Conservation (phyloP, 2,113 vertebrate species). For the Sylvilagus bachmani region DNA sequence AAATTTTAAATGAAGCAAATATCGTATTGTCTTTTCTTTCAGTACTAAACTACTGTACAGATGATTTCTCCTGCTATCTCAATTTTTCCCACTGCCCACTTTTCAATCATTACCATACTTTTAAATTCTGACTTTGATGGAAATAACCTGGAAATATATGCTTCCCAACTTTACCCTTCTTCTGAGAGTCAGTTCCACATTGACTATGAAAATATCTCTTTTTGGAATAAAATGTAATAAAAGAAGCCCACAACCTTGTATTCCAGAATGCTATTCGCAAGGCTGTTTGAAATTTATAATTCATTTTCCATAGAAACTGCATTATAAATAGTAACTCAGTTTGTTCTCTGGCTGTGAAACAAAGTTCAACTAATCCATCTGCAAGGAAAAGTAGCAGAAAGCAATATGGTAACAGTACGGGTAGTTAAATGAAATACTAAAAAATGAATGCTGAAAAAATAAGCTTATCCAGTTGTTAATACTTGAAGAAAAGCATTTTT, state of each 20-base stretch:
- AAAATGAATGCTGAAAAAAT: slow-evolving; percentile 38
- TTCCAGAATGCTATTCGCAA: slow-evolving; percentile 71
- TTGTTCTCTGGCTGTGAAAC: slow-evolving; percentile 76
- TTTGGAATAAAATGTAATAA: slow-evolving; percentile 61
- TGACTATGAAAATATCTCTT: slow-evolving; percentile 32
- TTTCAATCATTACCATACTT: neutral
- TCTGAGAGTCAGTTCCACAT: slow-evolving; percentile 37
- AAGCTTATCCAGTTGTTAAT: slow-evolving; percentile 2
- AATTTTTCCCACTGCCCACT: neutral
- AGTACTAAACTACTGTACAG: neutral
- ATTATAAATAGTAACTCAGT: slow-evolving; percentile 82
- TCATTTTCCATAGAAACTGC: slow-evolving; percentile 82
- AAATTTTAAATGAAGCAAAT: slow-evolving; percentile 30
- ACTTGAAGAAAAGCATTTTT: slow-evolving; percentile 31
- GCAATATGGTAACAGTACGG: slow-evolving; percentile 66
- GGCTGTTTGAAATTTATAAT: slow-evolving; percentile 77
- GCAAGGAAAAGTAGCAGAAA: slow-evolving; percentile 75
- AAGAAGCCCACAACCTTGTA: slow-evolving; percentile 38
- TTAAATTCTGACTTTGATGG: slow-evolving; percentile 12
- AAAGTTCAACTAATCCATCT: slow-evolving; percentile 78
- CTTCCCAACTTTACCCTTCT: slow-evolving; percentile 34
- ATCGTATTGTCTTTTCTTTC: neutral
- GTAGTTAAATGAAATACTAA: slow-evolving; percentile 67
- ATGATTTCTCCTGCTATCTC: neutral
- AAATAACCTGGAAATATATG: slow-evolving; percentile 5